Evolutionary conservation across 1,140 invertebrate species (phyloP).

Genomic region (Leptopilina boulardi): DNA sequence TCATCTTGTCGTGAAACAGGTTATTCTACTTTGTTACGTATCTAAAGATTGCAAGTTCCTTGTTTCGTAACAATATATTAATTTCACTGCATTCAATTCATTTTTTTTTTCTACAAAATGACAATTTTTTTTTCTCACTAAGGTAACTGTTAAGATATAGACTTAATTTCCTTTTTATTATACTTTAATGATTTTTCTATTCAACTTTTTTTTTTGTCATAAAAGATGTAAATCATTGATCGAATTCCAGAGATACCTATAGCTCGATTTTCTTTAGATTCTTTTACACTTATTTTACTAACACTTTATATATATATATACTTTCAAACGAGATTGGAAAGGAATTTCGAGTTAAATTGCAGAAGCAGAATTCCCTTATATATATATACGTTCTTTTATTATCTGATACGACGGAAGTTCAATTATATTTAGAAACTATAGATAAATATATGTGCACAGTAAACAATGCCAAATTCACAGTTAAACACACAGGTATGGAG

Average conservation of each 20-base stretch:
- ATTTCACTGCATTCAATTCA: neutral
- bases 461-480: neutral
- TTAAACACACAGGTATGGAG: too few relatives aligned
- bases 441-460: neutral
- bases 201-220: conserved; percentile 1
- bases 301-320: conserved; percentile 7
- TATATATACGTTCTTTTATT: neutral
- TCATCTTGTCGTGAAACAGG: conserved; percentile 12
- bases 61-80: conserved; percentile 16
- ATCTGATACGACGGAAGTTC: conserved; percentile 3
- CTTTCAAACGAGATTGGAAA: conserved; percentile 20
- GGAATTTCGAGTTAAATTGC: conserved; percentile 22
- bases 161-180: neutral
- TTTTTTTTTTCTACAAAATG: neutral
- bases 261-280: conserved; percentile 23
- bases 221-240: conserved; percentile 24
- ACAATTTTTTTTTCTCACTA: neutral
- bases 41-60: neutral
- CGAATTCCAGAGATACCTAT: conserved; percentile 12
- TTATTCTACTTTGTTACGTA: conserved; percentile 26
- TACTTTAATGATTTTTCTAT: neutral
- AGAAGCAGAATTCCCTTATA: neutral
- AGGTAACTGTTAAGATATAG: neutral
- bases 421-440: conserved; percentile 4
- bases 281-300: conserved; percentile 10